Percentiles rank a stretch among this genome's conserved stretches.
Conservation (phyloP, 2,113 vertebrate species). For the Rhegmatorhina hoffmannsi region DNA sequence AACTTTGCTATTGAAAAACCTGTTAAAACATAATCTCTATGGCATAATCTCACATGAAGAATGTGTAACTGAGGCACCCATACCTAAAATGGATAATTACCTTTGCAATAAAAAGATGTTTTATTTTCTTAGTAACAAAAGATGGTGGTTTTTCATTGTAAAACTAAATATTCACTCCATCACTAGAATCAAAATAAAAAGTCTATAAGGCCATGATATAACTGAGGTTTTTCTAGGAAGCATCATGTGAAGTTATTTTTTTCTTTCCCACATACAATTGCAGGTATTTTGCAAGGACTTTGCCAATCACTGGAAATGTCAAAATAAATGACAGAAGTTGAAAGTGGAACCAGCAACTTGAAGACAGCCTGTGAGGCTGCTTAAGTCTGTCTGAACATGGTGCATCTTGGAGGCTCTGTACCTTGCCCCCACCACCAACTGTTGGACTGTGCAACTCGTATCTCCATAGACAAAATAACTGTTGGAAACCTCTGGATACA, state of each 20-base stretch:
- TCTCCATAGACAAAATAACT: not conserved
- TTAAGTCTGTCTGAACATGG: not conserved
- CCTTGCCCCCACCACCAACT: not conserved
- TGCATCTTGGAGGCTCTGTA: not conserved
- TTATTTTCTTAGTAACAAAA: not conserved
- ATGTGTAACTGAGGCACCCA: not conserved
- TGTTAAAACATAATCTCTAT: not conserved
- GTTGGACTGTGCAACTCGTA: not conserved
- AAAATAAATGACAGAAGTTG: not conserved
- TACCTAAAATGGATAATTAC: not conserved
- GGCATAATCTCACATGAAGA: not conserved
- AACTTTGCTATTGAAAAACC: not conserved
- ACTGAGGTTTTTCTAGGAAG: not conserved
- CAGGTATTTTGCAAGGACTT: not conserved
- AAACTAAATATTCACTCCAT: not conserved
- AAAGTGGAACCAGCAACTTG: not conserved
- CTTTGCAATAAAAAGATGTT: not conserved
- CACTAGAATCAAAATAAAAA: not conserved
- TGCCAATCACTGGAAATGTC: not conserved
- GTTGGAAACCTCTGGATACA: not conserved
- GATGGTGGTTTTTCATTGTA: not conserved
- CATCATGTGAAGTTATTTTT: not conserved
- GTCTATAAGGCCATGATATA: not conserved
- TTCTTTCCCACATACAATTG: not conserved
- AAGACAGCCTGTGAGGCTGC: not conserved